phyloP scores from a whole-genome alignment of 2,113 vertebrate species.

The Rhizomys pruinosus region DNA sequence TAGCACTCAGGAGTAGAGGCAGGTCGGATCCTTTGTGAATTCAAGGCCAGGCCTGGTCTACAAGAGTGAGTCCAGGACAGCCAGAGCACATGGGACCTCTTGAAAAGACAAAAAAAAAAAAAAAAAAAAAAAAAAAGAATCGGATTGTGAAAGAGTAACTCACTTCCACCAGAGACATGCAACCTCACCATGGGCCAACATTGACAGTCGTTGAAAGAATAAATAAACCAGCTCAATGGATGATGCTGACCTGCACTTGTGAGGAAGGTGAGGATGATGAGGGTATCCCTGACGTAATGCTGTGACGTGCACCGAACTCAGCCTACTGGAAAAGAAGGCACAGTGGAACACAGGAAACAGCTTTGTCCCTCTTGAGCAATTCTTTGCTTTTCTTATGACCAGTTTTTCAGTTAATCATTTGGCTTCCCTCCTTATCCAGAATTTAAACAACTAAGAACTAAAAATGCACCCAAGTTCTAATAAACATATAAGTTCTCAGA shows the following conservation, averaged over 20 bases:
- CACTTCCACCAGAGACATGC: neutral
- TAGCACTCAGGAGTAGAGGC: too few species aligned
- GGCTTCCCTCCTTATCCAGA: neutral
- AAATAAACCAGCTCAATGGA: neutral
- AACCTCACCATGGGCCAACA: neutral
- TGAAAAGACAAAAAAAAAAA: too few species aligned
- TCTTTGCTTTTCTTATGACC: conserved; percentile 1
- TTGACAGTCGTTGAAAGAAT: neutral
- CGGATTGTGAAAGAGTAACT: neutral
- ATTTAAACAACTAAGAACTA: conserved; percentile 42
- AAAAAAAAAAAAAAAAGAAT: too few species aligned
- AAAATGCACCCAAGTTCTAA: neutral
- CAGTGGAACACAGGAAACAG: neutral
- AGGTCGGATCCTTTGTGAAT: too few species aligned
- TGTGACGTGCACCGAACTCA: neutral
- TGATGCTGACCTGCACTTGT: neutral
- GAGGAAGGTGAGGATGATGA: neutral
- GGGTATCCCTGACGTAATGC: neutral
- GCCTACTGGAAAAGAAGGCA: conserved; percentile 8
- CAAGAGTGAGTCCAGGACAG: too few species aligned
- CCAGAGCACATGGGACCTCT: too few species aligned
- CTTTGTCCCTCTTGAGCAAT: neutral
- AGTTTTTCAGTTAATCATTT: conserved; percentile 8
- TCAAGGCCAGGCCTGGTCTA: too few species aligned
- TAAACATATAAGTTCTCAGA: neutral